A percentile compares a stretch with the other conserved stretches of the same genome.
phyloP scores from a whole-genome alignment of 2,888 invertebrate species.

The Drosophila borealis region DNA sequence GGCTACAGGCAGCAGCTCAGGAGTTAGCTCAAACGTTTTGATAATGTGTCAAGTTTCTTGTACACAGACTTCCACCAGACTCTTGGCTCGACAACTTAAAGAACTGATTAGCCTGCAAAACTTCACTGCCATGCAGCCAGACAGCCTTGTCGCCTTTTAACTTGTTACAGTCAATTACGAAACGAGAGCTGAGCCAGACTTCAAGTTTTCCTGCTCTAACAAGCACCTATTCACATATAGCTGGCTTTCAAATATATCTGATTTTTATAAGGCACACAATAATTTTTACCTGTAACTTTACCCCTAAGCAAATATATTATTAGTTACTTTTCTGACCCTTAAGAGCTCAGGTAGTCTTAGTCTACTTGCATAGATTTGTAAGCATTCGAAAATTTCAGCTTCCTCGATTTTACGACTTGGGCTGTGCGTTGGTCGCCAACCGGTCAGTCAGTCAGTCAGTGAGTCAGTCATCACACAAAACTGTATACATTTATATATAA shows the following conservation, averaged over 20 bases:
- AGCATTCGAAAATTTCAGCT: no score
- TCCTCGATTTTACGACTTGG: no score
- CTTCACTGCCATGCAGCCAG: slow-evolving; percentile 10
- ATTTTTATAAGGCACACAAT: no score
- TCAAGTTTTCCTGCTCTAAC: background rate
- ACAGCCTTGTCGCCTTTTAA: slow-evolving; percentile 8
- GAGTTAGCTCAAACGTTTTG: slow-evolving; percentile 42
- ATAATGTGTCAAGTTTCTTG: slow-evolving; percentile 60
- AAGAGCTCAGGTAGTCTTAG: no score
- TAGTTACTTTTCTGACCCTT: no score
- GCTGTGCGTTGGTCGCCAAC: no score
- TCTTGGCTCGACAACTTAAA: slow-evolving; percentile 36
- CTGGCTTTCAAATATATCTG: background rate
- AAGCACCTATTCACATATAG: slow-evolving; percentile 4
- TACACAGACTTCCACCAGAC: slow-evolving; percentile 19
- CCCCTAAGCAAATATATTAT: no score
- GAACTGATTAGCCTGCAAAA: slow-evolving; percentile 53
- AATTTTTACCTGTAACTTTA: no score
- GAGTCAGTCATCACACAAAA: no score
- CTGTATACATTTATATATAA: no score
- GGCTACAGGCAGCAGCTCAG: slow-evolving; percentile 18
- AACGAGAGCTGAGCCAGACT: slow-evolving; percentile 9
- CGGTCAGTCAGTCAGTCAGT: no score
- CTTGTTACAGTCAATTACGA: slow-evolving; percentile 34
- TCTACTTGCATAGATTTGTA: no score